These are phyloP conservation scores for Prunella strophiata DNA, from an alignment of 2,797 vertebrate genomes.

Conservation along the genomic window DNA sequence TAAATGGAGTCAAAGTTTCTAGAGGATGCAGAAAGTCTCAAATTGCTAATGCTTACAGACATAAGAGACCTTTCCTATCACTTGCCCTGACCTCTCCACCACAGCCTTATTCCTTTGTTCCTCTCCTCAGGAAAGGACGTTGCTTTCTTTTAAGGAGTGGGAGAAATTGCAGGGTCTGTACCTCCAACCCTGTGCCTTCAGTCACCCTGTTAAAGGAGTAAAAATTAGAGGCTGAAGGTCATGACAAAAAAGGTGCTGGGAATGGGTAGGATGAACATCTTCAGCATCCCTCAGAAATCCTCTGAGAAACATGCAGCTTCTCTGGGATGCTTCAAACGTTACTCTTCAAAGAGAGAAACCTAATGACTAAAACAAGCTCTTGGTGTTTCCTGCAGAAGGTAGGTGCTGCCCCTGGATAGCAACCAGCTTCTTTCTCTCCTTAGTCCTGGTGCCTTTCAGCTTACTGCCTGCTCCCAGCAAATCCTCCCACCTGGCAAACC, in stretches of 20 bases:
- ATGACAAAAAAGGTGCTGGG: rapidly evolving
- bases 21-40: background rate
- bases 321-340: background rate
- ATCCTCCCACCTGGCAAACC: background rate
- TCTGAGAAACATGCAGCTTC: background rate
- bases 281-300: background rate
- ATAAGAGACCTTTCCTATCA: background rate
- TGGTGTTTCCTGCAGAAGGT: background rate
- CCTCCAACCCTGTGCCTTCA: background rate
- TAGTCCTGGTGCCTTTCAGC: background rate
- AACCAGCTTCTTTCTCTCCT: background rate
- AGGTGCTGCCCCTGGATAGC: background rate
- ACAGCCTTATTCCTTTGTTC: background rate
- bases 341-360: background rate
- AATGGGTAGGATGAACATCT: background rate
- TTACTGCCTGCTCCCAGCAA: background rate
- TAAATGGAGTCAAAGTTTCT: background rate
- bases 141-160: background rate
- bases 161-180: background rate
- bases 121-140: rapidly evolving
- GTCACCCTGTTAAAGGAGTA: background rate
- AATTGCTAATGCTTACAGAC: background rate
- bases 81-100: background rate
- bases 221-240: background rate
- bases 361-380: background rate